Evolutionary conservation across 2,113 vertebrate genomes (phyloP).

Genomic region (Lethenteron reissneri): DNA sequence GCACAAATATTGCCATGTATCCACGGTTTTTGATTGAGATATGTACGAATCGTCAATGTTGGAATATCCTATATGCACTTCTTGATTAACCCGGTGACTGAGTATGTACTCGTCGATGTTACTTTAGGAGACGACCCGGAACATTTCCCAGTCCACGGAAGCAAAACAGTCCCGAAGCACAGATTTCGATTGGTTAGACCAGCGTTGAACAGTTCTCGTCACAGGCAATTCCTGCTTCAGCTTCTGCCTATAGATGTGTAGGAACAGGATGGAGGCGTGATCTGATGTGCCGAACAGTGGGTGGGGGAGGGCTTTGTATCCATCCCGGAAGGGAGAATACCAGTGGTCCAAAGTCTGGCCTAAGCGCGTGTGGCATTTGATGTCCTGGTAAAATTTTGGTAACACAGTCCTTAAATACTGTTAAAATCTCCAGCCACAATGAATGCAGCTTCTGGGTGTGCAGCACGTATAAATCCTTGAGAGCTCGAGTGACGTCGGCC

Average conservation of each 20-base stretch:
- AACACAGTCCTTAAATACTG: not conserved
- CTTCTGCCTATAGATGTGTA: not conserved
- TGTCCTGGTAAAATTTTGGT: not conserved
- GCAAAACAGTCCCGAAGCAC: not conserved
- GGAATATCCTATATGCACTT: not conserved
- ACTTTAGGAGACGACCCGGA: not conserved
- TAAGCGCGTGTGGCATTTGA: not conserved
- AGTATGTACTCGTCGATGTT: not conserved
- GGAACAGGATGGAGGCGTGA: constrained; percentile 1
- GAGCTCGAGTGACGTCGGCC: not conserved
- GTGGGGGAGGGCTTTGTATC: not conserved
- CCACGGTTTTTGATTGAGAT: not conserved
- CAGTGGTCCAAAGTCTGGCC: not conserved
- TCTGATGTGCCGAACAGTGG: not conserved
- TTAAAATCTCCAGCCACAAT: not conserved
- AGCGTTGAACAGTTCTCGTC: constrained; percentile 3
- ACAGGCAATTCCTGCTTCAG: not conserved
- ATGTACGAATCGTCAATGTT: not conserved
- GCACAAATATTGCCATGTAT: not conserved
- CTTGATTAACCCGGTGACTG: not conserved
- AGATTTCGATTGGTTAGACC: constrained; percentile 1
- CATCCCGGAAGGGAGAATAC: not conserved
- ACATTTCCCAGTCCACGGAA: not conserved
- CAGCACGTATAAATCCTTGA: not conserved
- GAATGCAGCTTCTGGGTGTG: not conserved